Base-by-base conservation (phyloP, 2,888 invertebrate species). In the Magallana nippona region DNA sequence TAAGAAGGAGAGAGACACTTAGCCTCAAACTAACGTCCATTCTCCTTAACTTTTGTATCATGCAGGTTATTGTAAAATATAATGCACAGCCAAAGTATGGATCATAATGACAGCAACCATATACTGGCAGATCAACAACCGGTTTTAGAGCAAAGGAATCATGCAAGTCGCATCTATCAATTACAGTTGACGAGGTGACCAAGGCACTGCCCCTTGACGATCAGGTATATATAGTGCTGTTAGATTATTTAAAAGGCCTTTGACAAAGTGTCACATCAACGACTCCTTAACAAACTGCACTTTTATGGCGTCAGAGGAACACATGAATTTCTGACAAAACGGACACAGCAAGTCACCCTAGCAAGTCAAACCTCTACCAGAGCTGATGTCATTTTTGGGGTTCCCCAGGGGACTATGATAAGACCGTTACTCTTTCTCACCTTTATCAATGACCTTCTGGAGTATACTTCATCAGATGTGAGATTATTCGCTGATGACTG, bases 11-110 rank as follows among this genome's bases (percentile, higher is more conserved):
- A 62, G 60, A 15, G 60, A 62, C 60, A 62, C 60, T n/a, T 62
- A 62, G 60, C 60, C n/a, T 62, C 60, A n/a, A 62, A 62, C 8
- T 62, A 62, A 15, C 60, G n/a, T n/a, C 60, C 1, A 62, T 2
- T 62, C 60, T 62, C 60, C 60, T 62, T n/a, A 62, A 62, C 60
- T n/a, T 62, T n/a, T 8, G 5, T 60, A 15, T 60, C 15, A 17
- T 17, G 17, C 1, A 17, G 19, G 17, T 60, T 60, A n/a, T n/a
- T 60, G 60, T 82, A 84, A 55, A 83, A 86, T 78, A 82, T 84
- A 2, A 83, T 84, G 0, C 82, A 84, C 71, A 86, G 84, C 56
- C 81, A 82, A 56, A 77, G 79, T 57, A 86, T 86, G 79, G 27
- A 44, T 55, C 83, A 84, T 62, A 83, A 84, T 44, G 78, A 58